Evolutionary conservation across 2,113 vertebrate species (phyloP), one percentile per base, ranked within the genome.

Genomic region (Pollimyrus isidori): DNA sequence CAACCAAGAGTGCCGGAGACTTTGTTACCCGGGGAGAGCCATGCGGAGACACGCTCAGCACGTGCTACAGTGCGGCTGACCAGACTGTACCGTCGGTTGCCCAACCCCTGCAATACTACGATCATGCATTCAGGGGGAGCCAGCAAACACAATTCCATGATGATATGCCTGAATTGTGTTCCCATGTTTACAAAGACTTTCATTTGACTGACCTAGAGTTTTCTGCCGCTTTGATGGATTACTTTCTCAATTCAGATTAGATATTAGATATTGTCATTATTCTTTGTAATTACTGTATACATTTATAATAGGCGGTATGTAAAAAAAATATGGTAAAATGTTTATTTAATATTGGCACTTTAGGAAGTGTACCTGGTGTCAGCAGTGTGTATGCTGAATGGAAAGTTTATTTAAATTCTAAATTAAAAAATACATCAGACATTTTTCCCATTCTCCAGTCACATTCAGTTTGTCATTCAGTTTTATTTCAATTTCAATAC

Each of bases 141-240:
- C 88, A 80, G 21, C 88, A 62, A 48, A 30, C 82, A 46, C 84
- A 0, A 6, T 62, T 45, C 9, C 4, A 58, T n/a, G 90, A 87
- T 2, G 91, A 94, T 82, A 84, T 93, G 45, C 89, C 88, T 0
- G 92, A 93, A 0, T n/a, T 94, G 86, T 87, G 65, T 69, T 65
- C 93, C 5, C 91, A 90, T 6, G 92, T 92, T 65, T 80, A 85
- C 0, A 91, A 93, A 35, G 62, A 89, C 49, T 89, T 91, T 58
- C 92, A 45, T 7, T 88, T 93, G 76, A 91, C 92, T 3, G 91
- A 94, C 53, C 17, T 94, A 45, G 90, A 93, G 1, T 90, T 93
- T 87, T 94, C 94, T 42, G 87, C 90, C 0, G 91, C 89, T 13
- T 92, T 94, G 92, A 94, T 94, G 35, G 93, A 94, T 90, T 94